Evolutionary conservation across 2,888 invertebrate species (phyloP).

Genomic region (Muscina levida): DNA sequence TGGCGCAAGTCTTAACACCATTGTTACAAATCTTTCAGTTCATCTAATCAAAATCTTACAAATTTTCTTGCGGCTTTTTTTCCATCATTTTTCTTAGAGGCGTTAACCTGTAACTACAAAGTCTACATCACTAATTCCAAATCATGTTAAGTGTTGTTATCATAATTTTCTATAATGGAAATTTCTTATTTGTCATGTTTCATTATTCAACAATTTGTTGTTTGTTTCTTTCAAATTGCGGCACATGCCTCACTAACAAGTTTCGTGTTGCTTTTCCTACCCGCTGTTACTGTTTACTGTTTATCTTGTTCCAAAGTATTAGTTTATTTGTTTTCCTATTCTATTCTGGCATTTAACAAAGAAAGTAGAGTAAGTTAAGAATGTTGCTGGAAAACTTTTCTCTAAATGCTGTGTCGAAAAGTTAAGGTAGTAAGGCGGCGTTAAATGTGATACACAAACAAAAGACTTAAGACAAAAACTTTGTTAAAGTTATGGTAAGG

Average conservation of each 20-base stretch:
- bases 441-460: not conserved
- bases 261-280: not conserved
- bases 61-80: not conserved
- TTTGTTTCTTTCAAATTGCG: not conserved
- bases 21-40: no score
- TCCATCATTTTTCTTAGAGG: conserved; percentile 11
- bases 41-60: no score
- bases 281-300: conserved; percentile 1
- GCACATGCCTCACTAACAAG: conserved; percentile 33
- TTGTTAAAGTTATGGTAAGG: no score
- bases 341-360: not conserved
- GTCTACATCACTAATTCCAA: conserved; percentile 9
- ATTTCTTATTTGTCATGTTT: conserved; percentile 58
- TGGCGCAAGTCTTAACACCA: no score
- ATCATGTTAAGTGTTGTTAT: no score
- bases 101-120: conserved; percentile 24
- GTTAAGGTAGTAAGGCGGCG: conserved; percentile 15
- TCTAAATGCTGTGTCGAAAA: no score
- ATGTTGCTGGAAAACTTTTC: not conserved
- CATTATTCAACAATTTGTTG: conserved; percentile 44
- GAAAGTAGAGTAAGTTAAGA: conserved; percentile 24
- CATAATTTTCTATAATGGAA: conserved; percentile 7
- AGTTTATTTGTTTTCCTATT: not conserved
- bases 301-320: conserved; percentile 16
- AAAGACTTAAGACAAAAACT: no score